Conservation (phyloP, 2,888 invertebrate genomes). For the Lepidochrysops patricia region DNA sequence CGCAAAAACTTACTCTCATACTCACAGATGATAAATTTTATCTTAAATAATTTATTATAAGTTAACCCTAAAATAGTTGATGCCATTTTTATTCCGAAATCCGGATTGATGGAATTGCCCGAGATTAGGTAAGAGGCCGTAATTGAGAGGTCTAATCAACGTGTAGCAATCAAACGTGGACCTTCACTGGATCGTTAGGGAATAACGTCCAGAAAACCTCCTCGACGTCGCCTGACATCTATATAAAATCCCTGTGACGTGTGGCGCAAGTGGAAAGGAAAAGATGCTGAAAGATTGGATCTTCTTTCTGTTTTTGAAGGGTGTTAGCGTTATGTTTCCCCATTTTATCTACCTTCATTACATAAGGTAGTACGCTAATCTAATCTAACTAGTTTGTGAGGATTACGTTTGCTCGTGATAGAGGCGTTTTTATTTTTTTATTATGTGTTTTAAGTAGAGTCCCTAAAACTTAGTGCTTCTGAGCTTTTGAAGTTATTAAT, state of each 20-base stretch:
- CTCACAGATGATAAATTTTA: not conserved
- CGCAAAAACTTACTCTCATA: not conserved
- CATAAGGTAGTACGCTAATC: no score
- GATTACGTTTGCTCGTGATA: no score
- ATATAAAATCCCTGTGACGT: slow-evolving; percentile 20
- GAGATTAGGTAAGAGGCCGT: not conserved
- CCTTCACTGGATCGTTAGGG: slow-evolving; percentile 18
- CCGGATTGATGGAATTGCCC: not conserved
- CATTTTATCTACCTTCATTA: no score
- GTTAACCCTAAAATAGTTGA: no score
- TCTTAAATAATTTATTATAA: no score
- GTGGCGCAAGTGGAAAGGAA: slow-evolving; percentile 14
- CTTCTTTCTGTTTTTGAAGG: no score
- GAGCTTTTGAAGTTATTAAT: not conserved
- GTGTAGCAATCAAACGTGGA: slow-evolving; percentile 12
- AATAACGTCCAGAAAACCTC: slow-evolving; percentile 25
- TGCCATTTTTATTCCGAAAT: no score
- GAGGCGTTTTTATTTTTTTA: no score
- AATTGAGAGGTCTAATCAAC: not conserved
- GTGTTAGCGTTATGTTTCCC: no score
- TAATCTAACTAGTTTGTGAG: no score
- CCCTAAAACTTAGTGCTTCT: no score
- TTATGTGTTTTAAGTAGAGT: no score
- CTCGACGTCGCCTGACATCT: slow-evolving; percentile 25
- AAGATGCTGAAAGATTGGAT: not conserved